phyloP scores from a whole-genome alignment of 2,113 vertebrate genomes.

The Saguinus imperator region DNA sequence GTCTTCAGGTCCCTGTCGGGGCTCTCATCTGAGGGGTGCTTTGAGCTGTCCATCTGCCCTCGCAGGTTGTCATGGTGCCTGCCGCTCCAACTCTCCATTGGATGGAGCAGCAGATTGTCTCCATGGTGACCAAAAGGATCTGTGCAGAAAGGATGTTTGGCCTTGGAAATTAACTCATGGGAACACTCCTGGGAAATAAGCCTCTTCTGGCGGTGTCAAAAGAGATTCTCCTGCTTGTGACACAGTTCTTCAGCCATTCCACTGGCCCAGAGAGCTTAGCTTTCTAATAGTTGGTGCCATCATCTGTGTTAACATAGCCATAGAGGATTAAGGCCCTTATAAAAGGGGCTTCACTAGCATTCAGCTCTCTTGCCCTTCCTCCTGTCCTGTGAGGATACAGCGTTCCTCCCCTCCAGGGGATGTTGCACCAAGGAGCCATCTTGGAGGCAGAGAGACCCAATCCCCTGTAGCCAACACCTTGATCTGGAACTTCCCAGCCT shows the following conservation, averaged over 20 bases:
- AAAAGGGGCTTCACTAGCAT: not conserved
- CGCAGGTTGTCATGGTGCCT: conserved; percentile 73
- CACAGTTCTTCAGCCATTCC: not conserved
- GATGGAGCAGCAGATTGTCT: conserved; percentile 63
- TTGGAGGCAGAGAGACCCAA: not conserved
- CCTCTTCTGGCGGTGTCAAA: not conserved
- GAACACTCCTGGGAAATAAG: conserved; percentile 54
- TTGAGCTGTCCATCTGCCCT: conserved; percentile 48
- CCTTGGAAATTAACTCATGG: conserved; percentile 61
- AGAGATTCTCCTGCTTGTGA: not conserved
- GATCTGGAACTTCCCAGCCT: not conserved
- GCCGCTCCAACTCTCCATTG: conserved; percentile 56
- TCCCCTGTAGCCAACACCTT: not conserved
- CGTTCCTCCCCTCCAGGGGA: not conserved
- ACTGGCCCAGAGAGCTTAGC: not conserved
- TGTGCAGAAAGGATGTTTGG: conserved; percentile 56
- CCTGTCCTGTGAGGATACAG: not conserved
- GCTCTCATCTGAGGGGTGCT: conserved; percentile 6
- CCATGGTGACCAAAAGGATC: conserved; percentile 73
- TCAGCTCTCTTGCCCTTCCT: not conserved
- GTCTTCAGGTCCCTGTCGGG: not conserved
- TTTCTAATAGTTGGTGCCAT: not conserved
- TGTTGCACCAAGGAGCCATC: not conserved
- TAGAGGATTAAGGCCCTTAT: not conserved
- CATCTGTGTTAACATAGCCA: not conserved